These are phyloP conservation scores for Latrodectus geometricus DNA, from an alignment of 1,140 invertebrate species.

Conservation along the genomic window DNA sequence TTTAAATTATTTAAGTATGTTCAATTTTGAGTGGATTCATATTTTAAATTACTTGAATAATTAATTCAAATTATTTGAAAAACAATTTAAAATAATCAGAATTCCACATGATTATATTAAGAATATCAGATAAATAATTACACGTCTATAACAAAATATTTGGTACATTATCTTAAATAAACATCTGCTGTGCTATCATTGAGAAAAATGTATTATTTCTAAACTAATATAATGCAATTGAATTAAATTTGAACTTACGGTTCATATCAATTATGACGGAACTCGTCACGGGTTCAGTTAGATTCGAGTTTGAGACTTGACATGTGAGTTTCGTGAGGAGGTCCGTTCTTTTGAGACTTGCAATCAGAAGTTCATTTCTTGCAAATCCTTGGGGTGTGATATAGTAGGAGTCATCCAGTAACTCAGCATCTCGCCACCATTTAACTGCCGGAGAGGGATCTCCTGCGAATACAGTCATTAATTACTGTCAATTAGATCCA, in stretches of 20 bases:
- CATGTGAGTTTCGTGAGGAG: slow-evolving; percentile 79
- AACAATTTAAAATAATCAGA: no score
- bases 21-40: no score
- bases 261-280: slow-evolving; percentile 89
- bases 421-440: slow-evolving; percentile 64
- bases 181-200: no score
- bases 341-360: slow-evolving; percentile 77
- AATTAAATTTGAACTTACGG: slow-evolving; percentile 74
- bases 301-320: slow-evolving; percentile 76
- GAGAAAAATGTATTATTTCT: no score
- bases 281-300: slow-evolving; percentile 73
- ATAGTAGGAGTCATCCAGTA: slow-evolving; percentile 70
- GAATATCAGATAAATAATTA: no score
- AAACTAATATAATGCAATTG: no score
- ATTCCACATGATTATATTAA: no score
- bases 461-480: background rate
- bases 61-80: no score
- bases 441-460: slow-evolving; percentile 62
- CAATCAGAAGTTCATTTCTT: slow-evolving; percentile 79
- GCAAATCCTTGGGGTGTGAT: slow-evolving; percentile 78
- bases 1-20: no score
- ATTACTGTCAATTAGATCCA: background rate
- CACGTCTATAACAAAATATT: no score
- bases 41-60: no score
- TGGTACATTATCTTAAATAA: no score